A percentile compares a stretch with the other conserved stretches of the same genome.
Evolutionary conservation across 2,797 vertebrate species (phyloP).

Genomic region (Lophius americanus): DNA sequence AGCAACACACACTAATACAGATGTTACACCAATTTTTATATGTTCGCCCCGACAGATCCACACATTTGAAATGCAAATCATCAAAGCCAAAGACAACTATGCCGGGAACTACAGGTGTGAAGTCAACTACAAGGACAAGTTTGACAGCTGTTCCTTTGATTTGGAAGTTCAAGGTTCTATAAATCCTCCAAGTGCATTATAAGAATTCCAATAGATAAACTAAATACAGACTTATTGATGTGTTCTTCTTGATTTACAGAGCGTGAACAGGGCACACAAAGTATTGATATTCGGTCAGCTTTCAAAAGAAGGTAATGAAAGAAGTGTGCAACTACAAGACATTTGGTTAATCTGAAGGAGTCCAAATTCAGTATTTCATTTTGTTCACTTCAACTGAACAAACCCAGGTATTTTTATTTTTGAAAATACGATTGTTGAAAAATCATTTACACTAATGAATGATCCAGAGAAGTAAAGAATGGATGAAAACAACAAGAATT

Average conservation of each 20-base stretch:
- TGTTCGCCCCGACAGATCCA: constrained; percentile 81
- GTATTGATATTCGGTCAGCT: constrained; percentile 96
- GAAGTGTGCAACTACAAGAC: constrained; percentile 9
- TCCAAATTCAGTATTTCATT: constrained; percentile 2
- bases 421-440: constrained; percentile 9
- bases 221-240: constrained; percentile 5
- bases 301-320: constrained; percentile 98
- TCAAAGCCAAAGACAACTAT: constrained; percentile 97
- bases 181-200: constrained; percentile 11
- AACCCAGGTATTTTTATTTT: constrained; percentile 5
- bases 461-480: constrained; percentile 14
- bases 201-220: background rate
- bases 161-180: constrained; percentile 94
- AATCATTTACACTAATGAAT: constrained; percentile 31
- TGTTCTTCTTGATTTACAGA: constrained; percentile 77
- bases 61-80: constrained; percentile 98
- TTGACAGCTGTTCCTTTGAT: constrained; percentile 97
- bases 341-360: constrained; percentile 7
- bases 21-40: background rate
- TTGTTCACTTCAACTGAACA: constrained; percentile 19
- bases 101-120: constrained; percentile 98
- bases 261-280: constrained; percentile 80
- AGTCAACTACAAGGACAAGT: constrained; percentile 97
- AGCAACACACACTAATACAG: background rate
- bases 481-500: constrained; percentile 2